These are phyloP conservation scores for Malurus elegans DNA, from an alignment of 2,113 vertebrate species.

Conservation along the genomic window DNA sequence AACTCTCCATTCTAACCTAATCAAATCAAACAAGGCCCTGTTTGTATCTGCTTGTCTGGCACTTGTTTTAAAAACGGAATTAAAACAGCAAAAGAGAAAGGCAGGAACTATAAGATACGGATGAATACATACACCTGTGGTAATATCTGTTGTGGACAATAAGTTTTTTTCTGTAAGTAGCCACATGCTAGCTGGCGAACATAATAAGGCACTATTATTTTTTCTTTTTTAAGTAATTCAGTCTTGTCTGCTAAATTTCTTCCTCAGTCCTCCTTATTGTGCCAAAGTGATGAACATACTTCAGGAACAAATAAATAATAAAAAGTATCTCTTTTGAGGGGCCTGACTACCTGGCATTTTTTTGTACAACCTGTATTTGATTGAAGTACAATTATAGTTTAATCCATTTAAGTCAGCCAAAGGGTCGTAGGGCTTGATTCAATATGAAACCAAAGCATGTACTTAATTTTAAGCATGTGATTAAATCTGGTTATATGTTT, in stretches of 20 bases:
- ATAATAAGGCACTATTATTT: not conserved
- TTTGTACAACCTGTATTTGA: slow-evolving; percentile 11
- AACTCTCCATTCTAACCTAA: slow-evolving; percentile 7
- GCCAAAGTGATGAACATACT: not conserved
- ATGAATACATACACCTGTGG: not conserved
- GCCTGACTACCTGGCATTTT: not conserved
- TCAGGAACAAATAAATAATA: not conserved
- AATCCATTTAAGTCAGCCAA: not conserved
- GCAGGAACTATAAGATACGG: not conserved
- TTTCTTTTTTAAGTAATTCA: not conserved
- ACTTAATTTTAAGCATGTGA: slow-evolving; percentile 21
- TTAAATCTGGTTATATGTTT: not conserved
- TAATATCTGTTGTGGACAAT: not conserved
- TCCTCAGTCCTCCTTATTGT: not conserved
- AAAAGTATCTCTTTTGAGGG: not conserved
- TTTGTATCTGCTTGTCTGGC: slow-evolving; percentile 50
- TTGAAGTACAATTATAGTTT: slow-evolving; percentile 28
- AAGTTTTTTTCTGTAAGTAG: not conserved
- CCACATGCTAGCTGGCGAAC: not conserved
- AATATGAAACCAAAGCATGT: not conserved
- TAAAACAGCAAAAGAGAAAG: not conserved
- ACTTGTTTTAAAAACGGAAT: not conserved
- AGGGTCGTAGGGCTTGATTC: not conserved
- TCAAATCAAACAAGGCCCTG: slow-evolving; percentile 44
- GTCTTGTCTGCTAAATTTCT: not conserved